A percentile compares a stretch with the other conserved stretches of the same genome.
Conservation (phyloP, 2,113 vertebrate genomes). For the Lepisosteus oculatus region DNA sequence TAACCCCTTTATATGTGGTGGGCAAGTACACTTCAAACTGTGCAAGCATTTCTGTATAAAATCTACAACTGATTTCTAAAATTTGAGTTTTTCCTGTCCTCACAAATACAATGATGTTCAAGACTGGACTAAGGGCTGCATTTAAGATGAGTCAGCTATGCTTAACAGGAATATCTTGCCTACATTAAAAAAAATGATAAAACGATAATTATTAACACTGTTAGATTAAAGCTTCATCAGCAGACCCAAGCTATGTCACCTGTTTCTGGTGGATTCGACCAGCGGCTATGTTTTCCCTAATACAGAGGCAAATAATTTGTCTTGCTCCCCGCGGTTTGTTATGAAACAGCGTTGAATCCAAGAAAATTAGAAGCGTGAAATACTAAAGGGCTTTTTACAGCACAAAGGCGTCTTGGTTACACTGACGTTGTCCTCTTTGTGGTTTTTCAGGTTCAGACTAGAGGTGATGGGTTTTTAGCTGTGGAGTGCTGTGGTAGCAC, state of each 20-base stretch:
- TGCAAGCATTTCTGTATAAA: too few species aligned
- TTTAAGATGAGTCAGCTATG: too few species aligned
- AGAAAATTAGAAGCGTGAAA: conserved; percentile 31
- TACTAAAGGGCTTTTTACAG: conserved; percentile 28
- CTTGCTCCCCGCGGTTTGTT: conserved; percentile 36
- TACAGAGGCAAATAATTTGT: conserved; percentile 35
- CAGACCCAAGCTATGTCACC: too few species aligned
- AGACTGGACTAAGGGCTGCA: too few species aligned
- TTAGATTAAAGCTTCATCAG: too few species aligned
- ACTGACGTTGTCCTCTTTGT: conserved; percentile 14
- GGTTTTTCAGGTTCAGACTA: conserved; percentile 8
- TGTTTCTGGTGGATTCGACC: conserved; percentile 2
- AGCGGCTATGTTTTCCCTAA: conserved; percentile 14
- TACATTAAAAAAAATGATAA: too few species aligned
- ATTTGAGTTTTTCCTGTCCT: too few species aligned
- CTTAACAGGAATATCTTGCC: too few species aligned
- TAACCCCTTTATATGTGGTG: too few species aligned
- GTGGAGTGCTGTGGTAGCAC: neutral
- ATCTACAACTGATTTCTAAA: too few species aligned
- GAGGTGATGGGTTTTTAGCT: conserved; percentile 27
- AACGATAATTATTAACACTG: conserved; percentile 12
- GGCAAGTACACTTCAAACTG: too few species aligned
- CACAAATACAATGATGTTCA: too few species aligned
- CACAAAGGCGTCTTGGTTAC: conserved; percentile 22
- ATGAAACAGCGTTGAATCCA: conserved; percentile 34